Base-by-base conservation (phyloP, 2,113 vertebrate species). In the Myxocyprinus asiaticus region DNA sequence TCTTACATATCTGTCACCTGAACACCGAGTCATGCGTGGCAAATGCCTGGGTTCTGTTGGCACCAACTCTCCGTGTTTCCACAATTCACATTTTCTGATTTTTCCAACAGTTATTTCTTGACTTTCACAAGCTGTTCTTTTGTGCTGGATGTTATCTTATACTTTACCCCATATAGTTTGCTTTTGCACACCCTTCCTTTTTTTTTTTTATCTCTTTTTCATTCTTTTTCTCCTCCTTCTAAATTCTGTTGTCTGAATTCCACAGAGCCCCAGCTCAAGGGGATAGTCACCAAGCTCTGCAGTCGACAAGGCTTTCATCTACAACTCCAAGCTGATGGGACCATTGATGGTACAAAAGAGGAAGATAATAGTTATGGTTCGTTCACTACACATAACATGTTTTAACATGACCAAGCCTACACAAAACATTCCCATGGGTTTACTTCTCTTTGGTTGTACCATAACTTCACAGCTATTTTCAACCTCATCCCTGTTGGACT, bases 401-500 rank as follows among this genome's bases (percentile, higher is more conserved):
- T 33, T 33, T 33, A 33, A 33, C 22, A 33, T 33, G 22, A 33
- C 22, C 22, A 33, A 33, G 22, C 22, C 22, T 33, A 65, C 47
- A 44, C 5, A n/a, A 48, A 10, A 65, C 22, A 15, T 55, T 76
- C 50, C 22, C 53, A 9, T 63, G 22, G 17, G 77, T 42, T 64
- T 53, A 67, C 43, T 45, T 58, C 63, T 66, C 44, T 45, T 47
- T 47, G 64, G 42, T 67, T 33, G 71, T 78, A 12, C 48, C 47
- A 69, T 88, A 85, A 59, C 78, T 77, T 89, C 83, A 80, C 87
- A 99, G 98, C 96, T 87, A 91, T 99, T 90, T 99, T 99, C 91
- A 99, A 99, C 94, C 95, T 99, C 91, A 99, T 99, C 88, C 98
- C 98, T 7, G 98, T 99, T 88, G 98, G 98, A 84, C 93, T 99